A percentile compares a stretch with the other conserved stretches of the same genome.
phyloP scores from a whole-genome alignment of 2,797 vertebrate species.

The Poeciliopsis gracilis region DNA sequence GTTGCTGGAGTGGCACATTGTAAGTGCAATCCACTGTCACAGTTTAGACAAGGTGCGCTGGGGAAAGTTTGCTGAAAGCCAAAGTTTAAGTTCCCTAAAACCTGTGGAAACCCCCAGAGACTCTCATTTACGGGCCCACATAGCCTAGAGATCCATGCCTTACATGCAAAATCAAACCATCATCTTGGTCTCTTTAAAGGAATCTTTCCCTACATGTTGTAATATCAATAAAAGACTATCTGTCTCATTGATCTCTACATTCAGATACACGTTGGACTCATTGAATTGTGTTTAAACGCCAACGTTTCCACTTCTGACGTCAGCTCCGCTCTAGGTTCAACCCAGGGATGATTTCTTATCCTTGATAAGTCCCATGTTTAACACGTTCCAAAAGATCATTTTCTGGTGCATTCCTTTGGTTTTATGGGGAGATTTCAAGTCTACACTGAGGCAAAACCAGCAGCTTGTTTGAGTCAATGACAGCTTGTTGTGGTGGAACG shows the following conservation, averaged over 20 bases:
- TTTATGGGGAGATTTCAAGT: constrained; percentile 64
- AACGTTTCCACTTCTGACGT: constrained; percentile 19
- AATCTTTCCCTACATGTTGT: background rate
- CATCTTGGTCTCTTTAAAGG: constrained; percentile 1
- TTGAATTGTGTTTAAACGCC: constrained; percentile 23
- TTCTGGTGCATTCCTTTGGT: constrained; percentile 42
- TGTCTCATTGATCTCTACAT: constrained; percentile 9
- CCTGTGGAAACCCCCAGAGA: constrained; percentile 63
- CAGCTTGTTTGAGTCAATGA: constrained; percentile 61
- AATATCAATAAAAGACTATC: constrained; percentile 7
- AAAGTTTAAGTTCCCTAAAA: constrained; percentile 44
- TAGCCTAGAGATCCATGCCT: constrained; percentile 19
- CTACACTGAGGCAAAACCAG: constrained; percentile 60
- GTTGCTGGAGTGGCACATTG: constrained; percentile 20
- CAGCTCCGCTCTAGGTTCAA: constrained; percentile 11
- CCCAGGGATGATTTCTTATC: constrained; percentile 21
- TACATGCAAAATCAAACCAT: constrained; percentile 17
- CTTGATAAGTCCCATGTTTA: constrained; percentile 28
- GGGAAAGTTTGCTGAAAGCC: constrained; percentile 33
- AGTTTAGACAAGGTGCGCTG: constrained; percentile 22
- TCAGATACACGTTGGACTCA: constrained; percentile 12
- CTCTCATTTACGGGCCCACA: constrained; percentile 28
- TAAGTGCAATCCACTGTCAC: constrained; percentile 23
- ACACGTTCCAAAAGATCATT: constrained; percentile 42
- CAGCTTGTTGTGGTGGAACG: constrained; percentile 62